phyloP scores from a whole-genome alignment of 1,140 invertebrate genomes.

The Bombus haemorrhoidalis region DNA sequence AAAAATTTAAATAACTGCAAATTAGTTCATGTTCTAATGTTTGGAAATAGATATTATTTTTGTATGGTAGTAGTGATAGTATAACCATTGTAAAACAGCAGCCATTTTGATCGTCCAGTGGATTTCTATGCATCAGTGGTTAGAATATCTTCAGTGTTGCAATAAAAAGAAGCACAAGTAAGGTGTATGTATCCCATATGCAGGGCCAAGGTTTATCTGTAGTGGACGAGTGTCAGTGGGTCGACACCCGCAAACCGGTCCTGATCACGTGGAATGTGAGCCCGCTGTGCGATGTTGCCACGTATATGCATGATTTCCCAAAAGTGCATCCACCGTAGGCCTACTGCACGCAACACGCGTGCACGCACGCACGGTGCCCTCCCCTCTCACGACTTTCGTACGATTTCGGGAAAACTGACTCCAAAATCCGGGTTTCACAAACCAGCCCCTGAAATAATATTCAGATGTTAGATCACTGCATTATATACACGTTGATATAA shows the following conservation, averaged over 20 bases:
- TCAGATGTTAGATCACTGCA: neutral
- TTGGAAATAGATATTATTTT: neutral
- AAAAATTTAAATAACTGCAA: neutral
- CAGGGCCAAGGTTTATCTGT: constrained; percentile 72
- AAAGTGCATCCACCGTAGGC: constrained; percentile 71
- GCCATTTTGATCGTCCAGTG: neutral
- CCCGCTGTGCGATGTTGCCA: constrained; percentile 72
- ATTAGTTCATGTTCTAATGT: neutral
- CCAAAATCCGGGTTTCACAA: neutral
- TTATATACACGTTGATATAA: neutral
- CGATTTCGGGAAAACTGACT: constrained; percentile 39
- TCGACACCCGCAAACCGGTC: constrained; percentile 74
- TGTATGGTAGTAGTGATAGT: neutral
- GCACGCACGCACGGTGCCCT: neutral
- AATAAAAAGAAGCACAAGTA: constrained; percentile 63
- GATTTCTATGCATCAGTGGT: neutral
- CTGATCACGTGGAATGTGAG: constrained; percentile 71
- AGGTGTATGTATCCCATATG: constrained; percentile 62
- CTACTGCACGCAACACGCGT: neutral
- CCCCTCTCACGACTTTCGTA: constrained; percentile 1
- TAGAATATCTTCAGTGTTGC: constrained; percentile 35
- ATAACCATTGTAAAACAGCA: neutral
- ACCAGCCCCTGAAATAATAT: constrained; percentile 33
- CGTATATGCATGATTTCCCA: constrained; percentile 68
- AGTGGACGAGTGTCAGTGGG: constrained; percentile 66